These are phyloP conservation scores for Triplophysa tibetana DNA, from an alignment of 2,113 vertebrate species.

Conservation along the genomic window DNA sequence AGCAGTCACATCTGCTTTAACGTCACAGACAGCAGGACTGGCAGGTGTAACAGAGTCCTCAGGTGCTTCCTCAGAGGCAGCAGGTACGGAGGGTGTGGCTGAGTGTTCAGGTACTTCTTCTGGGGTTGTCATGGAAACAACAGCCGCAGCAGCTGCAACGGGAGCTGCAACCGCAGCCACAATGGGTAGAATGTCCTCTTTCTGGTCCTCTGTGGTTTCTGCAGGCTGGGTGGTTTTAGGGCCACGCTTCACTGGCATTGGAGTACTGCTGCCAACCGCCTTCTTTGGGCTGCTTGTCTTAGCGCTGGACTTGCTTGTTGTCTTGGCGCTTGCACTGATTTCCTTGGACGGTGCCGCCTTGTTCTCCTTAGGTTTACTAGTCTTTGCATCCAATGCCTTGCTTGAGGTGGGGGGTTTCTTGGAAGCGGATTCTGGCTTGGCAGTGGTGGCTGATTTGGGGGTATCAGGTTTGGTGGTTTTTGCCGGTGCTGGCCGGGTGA, in stretches of 20 bases:
- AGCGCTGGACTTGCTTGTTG: constrained; percentile 60
- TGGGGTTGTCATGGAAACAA: constrained; percentile 1
- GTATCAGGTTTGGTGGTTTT: constrained; percentile 70
- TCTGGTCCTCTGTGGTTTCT: constrained; percentile 36
- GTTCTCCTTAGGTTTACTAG: constrained; percentile 64
- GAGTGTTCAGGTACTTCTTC: constrained; percentile 41
- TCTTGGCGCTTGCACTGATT: constrained; percentile 52
- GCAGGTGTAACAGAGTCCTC: background rate
- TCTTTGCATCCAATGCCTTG: constrained; percentile 52
- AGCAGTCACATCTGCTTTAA: constrained; percentile 33
- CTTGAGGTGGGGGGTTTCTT: constrained; percentile 63
- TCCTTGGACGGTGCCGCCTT: constrained; percentile 64
- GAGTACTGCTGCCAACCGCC: constrained; percentile 72
- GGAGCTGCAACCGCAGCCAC: constrained; percentile 42
- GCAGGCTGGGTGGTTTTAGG: constrained; percentile 58
- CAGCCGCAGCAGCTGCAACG: constrained; percentile 41
- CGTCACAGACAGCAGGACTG: constrained; percentile 21
- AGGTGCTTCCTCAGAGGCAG: constrained; percentile 3
- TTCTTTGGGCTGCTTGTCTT: constrained; percentile 74
- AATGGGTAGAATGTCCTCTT: constrained; percentile 47
- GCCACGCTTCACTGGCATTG: constrained; percentile 72
- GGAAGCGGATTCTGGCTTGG: constrained; percentile 62
- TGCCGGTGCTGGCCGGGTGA: constrained; percentile 59
- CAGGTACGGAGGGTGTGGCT: constrained; percentile 1
- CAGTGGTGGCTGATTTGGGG: constrained; percentile 58